Evolutionary conservation across 2,113 vertebrate genomes (phyloP).

Genomic region (Nymphicus hollandicus): DNA sequence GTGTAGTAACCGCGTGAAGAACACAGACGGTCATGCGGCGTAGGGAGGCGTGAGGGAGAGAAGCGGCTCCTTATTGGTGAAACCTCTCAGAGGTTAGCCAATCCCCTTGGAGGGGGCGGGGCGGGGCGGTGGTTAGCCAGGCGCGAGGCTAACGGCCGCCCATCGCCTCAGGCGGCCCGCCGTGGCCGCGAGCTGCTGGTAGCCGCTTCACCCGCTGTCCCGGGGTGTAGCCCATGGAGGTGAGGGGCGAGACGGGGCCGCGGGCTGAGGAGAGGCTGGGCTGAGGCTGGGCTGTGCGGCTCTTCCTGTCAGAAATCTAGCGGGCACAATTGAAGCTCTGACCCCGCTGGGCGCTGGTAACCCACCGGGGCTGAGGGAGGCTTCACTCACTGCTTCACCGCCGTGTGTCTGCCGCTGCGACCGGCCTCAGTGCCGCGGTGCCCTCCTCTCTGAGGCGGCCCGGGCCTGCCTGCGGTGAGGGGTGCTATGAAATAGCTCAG

Average conservation of each 20-base stretch:
- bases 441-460: not conserved
- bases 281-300: fast-evolving
- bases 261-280: fast-evolving
- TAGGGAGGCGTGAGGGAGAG: not conserved
- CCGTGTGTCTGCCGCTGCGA: fast-evolving
- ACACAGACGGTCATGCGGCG: not conserved
- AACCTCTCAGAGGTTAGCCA: not conserved
- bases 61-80: not conserved
- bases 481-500: fast-evolving
- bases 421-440: fast-evolving
- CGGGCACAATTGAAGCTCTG: not conserved
- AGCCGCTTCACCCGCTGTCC: not conserved
- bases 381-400: fast-evolving
- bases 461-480: fast-evolving
- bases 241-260: not conserved
- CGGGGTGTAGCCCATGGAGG: not conserved
- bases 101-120: not conserved
- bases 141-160: not conserved
- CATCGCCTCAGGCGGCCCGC: not conserved
- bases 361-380: not conserved
- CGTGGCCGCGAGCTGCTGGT: not conserved
- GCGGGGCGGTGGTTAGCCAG: not conserved
- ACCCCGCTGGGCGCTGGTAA: not conserved
- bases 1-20: not conserved
- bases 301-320: no score